Base-by-base conservation (phyloP, 2,797 vertebrate genomes). In the Carcharodon carcharias region DNA sequence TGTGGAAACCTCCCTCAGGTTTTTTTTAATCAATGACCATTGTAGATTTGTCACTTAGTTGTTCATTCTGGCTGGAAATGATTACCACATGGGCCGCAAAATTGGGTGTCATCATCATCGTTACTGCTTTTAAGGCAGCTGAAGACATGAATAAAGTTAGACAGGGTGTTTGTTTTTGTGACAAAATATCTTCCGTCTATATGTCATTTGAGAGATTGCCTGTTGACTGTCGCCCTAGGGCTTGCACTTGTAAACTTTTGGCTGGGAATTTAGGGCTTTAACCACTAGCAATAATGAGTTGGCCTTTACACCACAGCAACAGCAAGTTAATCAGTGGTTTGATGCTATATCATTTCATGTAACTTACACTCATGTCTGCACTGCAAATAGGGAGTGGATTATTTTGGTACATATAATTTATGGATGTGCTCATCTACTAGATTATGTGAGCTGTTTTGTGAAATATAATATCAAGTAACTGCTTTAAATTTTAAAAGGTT, bases 311-410 rank as follows among this genome's bases (percentile, higher is more conserved):
- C 3, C 63, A 45, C n/a, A 61, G 56, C 88, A 67, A 67, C 5
- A 16, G 91, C 16, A 93, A 67, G n/a, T 65, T 31, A 67, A 67
- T 92, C 89, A 23, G 58, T 65, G 89, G 89, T 92, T 85, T 65
- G 58, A 40, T 93, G n/a, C 61, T 67, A 45, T 93, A 93, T 65
- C 16, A 92, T n/a, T 92, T n/a, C 89, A 92, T 92, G 54, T 92
- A 92, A 92, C 89, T 92, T 63, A n/a, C 11, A 92, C 58, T 93
- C 40, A 2, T 67, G 61, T 9, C 89, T 63, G 89, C 35, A 67
- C 18, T 65, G 67, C 88, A 92, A 92, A 92, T 58, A 63, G 14
- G 35, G 82, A 85, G 45, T 26, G 35, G 88, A 35, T n/a, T 91
- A 91, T 91, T 91, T 91, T n/a, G 58, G 56, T 63, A 91, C 58